Base-by-base conservation (phyloP, 2,888 invertebrate species). In the Andrena fulva region DNA sequence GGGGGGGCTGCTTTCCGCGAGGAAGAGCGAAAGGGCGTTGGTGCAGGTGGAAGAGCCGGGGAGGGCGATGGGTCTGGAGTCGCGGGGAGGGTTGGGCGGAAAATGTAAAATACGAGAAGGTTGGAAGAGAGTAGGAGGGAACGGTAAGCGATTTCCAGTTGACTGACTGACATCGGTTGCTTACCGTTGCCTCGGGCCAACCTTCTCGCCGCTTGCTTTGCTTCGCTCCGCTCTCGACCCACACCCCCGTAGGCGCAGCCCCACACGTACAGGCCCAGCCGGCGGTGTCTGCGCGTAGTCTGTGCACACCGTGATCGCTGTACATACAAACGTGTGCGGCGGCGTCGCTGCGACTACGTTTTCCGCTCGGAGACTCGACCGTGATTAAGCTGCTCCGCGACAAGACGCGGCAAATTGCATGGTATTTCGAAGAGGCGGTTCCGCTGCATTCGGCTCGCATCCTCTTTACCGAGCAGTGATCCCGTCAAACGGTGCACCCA, bases 131-230 rank as follows among this genome's bases (percentile, higher is more conserved):
- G 8, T 4, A 50, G 42, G 48, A 10, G 29, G 24, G 82, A 82
- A 68, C 80, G 81, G 88, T 90, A 90, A 92, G 90, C 90, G 91
- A 92, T 91, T 92, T 92, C 88, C 90, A 89, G 88, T 89, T 90
- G 91, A 91, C 90, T 90, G 91, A 86, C 89, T 90, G 90, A 87
- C 90, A 85, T 89, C 87, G 86, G 85, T 88, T 84, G 82, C 85
- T 80, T 84, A 85, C 67, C 78, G 54, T 81, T 79, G 77, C 81
- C 81, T 80, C 33, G 63, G 64, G 80, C 74, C 69, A 80, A 80
- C 77, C 83, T 74, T 82, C 83, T 82, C 82, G 20, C 72, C 75
- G 75, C 50, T 73, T 70, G 66, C 77, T 84, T 82, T 84, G 77
- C 80, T 77, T 70, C 63, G 42, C 70, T 60, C 50, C 56, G 27